phyloP scores from a whole-genome alignment of 2,888 invertebrate species.

The Callinectes sapidus region DNA sequence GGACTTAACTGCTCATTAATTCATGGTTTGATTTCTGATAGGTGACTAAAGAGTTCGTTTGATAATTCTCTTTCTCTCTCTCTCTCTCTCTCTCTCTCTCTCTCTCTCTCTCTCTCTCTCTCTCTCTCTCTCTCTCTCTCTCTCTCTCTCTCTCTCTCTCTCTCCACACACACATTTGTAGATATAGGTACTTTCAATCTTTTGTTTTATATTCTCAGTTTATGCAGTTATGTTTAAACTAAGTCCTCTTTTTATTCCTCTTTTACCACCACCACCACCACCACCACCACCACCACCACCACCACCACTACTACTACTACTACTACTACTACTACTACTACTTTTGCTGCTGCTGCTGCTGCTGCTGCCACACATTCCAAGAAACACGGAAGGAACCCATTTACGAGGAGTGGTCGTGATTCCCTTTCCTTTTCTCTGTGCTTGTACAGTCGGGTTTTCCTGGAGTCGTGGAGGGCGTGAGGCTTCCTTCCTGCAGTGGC shows the following conservation, averaged over 20 bases:
- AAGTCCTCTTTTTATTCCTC: neutral
- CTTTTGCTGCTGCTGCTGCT: slow-evolving; percentile 12
- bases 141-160: neutral
- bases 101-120: neutral
- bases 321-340: slow-evolving; percentile 34
- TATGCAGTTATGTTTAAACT: no score
- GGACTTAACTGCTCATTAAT: no score
- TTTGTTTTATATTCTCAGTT: neutral
- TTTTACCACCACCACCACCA: slow-evolving; percentile 12
- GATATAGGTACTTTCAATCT: neutral
- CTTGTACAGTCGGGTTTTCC: neutral
- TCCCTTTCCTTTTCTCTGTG: neutral
- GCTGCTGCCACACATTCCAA: neutral
- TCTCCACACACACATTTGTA: neutral
- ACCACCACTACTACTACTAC: slow-evolving; percentile 33
- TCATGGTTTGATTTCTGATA: no score
- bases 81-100: neutral
- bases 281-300: neutral
- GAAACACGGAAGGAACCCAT: neutral
- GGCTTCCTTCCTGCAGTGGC: neutral
- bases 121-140: neutral
- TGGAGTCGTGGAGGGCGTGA: neutral
- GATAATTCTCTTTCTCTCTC: neutral
- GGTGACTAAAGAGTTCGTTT: no score
- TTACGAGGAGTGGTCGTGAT: neutral